Evolutionary conservation across 2,888 invertebrate genomes (phyloP).

Genomic region (Apoda limacodes): DNA sequence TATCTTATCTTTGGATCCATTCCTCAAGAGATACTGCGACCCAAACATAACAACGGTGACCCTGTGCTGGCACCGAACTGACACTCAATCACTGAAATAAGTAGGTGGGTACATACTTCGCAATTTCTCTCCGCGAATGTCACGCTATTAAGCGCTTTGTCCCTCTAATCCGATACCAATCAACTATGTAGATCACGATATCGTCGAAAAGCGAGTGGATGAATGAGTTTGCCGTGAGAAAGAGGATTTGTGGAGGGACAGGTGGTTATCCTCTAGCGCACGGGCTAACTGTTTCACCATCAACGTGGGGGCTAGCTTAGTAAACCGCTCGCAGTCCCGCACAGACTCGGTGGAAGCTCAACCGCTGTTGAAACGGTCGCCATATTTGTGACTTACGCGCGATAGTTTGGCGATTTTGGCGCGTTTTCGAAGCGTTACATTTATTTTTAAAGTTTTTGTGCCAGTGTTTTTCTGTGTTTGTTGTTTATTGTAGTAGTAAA

Average conservation of each 20-base stretch:
- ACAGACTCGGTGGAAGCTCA: conserved; percentile 36
- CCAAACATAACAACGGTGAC: conserved; percentile 48
- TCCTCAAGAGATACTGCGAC: conserved; percentile 32
- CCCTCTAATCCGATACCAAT: conserved; percentile 59
- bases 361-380: conserved; percentile 13
- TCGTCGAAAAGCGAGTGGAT: conserved; percentile 49
- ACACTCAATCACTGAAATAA: conserved; percentile 42
- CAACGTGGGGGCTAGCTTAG: conserved; percentile 40
- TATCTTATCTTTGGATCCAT: conserved; percentile 46
- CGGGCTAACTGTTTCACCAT: conserved; percentile 60
- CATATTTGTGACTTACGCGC: conserved; percentile 20
- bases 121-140: conserved; percentile 56
- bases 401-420: too few relatives aligned
- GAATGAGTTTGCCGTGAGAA: conserved; percentile 61
- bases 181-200: conserved; percentile 63
- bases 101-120: conserved; percentile 6
- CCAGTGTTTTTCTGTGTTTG: conserved; percentile 25
- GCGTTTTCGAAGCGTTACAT: too few relatives aligned
- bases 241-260: conserved; percentile 51
- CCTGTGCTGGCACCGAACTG: conserved; percentile 36
- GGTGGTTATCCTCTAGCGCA: conserved; percentile 52
- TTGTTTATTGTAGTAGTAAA: conserved; percentile 12
- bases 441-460: too few relatives aligned
- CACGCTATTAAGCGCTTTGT: conserved; percentile 47
- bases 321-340: conserved; percentile 52